phyloP scores from a whole-genome alignment of 2,888 invertebrate genomes.

The Drosophila buzzatii region DNA sequence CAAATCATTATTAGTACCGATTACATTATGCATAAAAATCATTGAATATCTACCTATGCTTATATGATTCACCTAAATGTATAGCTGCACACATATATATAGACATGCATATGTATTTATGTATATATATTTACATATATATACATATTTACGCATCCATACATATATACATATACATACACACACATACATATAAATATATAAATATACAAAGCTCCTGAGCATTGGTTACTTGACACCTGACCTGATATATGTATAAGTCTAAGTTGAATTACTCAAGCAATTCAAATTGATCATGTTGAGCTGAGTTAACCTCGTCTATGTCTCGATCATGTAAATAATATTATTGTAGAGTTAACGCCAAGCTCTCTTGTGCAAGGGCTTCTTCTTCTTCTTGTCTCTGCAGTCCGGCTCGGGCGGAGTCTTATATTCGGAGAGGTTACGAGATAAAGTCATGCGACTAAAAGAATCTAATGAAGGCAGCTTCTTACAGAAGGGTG shows the following conservation, averaged over 20 bases:
- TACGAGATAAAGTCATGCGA: neutral
- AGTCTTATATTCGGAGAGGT: neutral
- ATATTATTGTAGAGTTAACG: neutral
- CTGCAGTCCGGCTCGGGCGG: neutral
- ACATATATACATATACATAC: neutral
- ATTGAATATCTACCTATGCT: neutral
- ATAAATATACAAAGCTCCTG: conserved; percentile 1
- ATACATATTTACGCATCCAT: neutral
- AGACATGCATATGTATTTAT: neutral
- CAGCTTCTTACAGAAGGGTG: neutral
- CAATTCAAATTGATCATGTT: neutral
- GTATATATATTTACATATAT: neutral
- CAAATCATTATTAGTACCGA: no score
- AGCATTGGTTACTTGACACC: neutral
- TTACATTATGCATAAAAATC: no score
- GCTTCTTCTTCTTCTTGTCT: no score
- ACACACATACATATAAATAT: neutral
- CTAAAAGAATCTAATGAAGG: rapidly evolving
- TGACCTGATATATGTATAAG: neutral
- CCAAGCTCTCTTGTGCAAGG: neutral
- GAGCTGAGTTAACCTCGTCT: neutral
- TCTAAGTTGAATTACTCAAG: neutral
- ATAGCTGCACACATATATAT: neutral
- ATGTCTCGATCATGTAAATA: neutral
- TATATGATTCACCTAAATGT: neutral